phyloP scores from a whole-genome alignment of 2,888 invertebrate genomes.

The Eutolmus rufibarbis region DNA sequence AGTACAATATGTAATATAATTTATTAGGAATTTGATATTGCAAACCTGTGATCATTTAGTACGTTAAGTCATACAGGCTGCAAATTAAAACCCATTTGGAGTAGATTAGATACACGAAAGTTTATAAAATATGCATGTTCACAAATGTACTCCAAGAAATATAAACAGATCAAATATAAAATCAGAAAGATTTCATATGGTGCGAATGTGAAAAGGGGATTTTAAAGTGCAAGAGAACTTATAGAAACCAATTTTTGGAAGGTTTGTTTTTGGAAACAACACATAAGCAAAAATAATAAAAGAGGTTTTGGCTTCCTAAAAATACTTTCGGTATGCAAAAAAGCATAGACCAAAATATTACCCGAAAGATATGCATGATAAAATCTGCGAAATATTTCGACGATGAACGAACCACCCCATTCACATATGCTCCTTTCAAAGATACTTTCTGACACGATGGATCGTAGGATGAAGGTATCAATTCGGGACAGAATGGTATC shows the following conservation, averaged over 20 bases:
- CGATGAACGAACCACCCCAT: not conserved
- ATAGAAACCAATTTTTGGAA: not conserved
- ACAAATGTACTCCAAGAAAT: too few species aligned
- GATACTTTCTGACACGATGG: not conserved
- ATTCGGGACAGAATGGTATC: not conserved
- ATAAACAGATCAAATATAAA: not conserved
- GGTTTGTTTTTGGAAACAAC: not conserved
- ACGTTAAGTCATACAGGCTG: too few species aligned
- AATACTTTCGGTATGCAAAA: not conserved
- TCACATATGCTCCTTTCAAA: not conserved
- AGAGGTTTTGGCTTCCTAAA: not conserved
- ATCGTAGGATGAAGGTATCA: not conserved
- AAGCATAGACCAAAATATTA: not conserved
- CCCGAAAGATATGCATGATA: not conserved
- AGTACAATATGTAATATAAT: too few species aligned
- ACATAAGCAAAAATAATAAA: not conserved
- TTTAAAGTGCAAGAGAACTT: too few species aligned
- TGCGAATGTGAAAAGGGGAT: not conserved
- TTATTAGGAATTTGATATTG: too few species aligned
- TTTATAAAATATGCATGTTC: not conserved
- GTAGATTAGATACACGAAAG: not conserved
- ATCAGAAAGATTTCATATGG: not conserved
- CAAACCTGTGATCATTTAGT: too few species aligned
- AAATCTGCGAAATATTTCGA: not conserved
- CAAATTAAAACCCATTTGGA: too few species aligned